These are phyloP conservation scores for Pandemis corylana DNA, from an alignment of 2,888 invertebrate genomes.

Conservation along the genomic window DNA sequence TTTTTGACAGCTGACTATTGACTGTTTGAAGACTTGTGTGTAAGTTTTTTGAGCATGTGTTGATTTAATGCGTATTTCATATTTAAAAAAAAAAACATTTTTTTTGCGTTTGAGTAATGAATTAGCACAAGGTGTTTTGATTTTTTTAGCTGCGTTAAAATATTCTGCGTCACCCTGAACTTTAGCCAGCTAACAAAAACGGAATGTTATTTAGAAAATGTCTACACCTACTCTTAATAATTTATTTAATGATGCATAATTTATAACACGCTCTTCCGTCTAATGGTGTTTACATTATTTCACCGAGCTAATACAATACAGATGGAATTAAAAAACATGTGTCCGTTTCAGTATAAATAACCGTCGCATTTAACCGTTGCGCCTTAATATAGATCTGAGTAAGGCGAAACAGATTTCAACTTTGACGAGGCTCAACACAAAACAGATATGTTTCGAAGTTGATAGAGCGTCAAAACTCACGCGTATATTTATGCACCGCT, in stretches of 20 bases:
- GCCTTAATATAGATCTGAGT: conserved; percentile 44
- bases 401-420: conserved; percentile 43
- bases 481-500: conserved; percentile 67
- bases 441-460: conserved; percentile 42
- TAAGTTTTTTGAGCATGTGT: conserved; percentile 27
- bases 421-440: conserved; percentile 43
- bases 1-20: conserved; percentile 36
- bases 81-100: neutral
- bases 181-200: conserved; percentile 9
- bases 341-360: conserved; percentile 41
- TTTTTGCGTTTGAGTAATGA: no score
- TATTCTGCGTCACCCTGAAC: conserved; percentile 22
- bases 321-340: conserved; percentile 40
- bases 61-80: neutral
- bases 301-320: conserved; percentile 20
- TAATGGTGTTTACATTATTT: conserved; percentile 25
- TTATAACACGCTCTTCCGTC: conserved; percentile 22
- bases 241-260: conserved; percentile 5
- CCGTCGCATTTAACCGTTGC: conserved; percentile 42
- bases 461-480: conserved; percentile 61
- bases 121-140: no score
- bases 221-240: conserved; percentile 12
- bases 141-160: neutral
- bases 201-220: conserved; percentile 12
- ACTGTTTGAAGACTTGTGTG: conserved; percentile 30